Evolutionary conservation across 2,888 invertebrate species (phyloP).

Genomic region (Pegoplata infirma): DNA sequence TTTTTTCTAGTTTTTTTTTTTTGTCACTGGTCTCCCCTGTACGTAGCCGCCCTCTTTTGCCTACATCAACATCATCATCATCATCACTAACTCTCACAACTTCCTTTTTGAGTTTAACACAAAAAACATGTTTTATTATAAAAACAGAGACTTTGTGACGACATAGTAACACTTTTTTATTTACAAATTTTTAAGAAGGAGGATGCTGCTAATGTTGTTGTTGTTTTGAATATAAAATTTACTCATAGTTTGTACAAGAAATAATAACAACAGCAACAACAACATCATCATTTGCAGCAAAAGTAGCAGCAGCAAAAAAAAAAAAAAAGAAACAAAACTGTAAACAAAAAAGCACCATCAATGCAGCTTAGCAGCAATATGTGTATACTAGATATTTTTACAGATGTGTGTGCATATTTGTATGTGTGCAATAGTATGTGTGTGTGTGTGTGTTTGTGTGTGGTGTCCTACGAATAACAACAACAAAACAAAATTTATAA

Average conservation of each 20-base stretch:
- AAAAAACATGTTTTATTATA: slow-evolving; percentile 38
- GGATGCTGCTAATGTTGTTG: slow-evolving; percentile 36
- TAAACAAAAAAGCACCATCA: slow-evolving; percentile 13
- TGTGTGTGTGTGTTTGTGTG: neutral
- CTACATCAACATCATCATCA: too few species aligned
- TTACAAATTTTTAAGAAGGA: slow-evolving; percentile 24
- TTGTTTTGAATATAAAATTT: slow-evolving; percentile 23
- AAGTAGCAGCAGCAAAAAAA: neutral
- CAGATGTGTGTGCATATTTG: neutral
- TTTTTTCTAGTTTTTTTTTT: slow-evolving; percentile 3
- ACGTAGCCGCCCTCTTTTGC: neutral
- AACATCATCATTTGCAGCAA: slow-evolving; percentile 3
- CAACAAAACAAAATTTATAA: neutral
- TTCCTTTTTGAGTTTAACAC: slow-evolving; percentile 4
- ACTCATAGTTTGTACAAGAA: neutral
- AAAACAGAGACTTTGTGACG: slow-evolving; percentile 61
- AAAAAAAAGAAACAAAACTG: neutral
- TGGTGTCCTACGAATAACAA: neutral
- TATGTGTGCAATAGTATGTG: neutral
- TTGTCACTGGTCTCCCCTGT: neutral
- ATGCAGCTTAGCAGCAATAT: slow-evolving; percentile 40
- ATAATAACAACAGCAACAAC: slow-evolving; percentile 18
- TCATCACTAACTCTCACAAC: too few species aligned
- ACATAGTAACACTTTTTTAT: slow-evolving; percentile 58
- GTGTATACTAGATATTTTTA: slow-evolving; percentile 23